These are phyloP conservation scores for Epicauta chinensis DNA, from an alignment of 1,140 invertebrate species.

Conservation along the genomic window DNA sequence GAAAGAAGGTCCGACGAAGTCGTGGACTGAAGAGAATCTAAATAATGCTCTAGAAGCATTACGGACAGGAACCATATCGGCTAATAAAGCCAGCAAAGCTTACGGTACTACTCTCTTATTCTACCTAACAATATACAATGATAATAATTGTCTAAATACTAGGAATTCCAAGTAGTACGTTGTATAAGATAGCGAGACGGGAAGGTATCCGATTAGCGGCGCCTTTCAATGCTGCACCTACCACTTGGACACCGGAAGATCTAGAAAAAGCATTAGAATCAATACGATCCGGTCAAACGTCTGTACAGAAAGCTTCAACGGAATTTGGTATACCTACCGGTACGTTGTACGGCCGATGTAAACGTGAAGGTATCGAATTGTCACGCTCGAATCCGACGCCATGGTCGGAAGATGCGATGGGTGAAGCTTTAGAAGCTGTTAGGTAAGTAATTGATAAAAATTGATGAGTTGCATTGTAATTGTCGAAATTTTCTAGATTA, in stretches of 20 bases:
- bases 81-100: conserved; percentile 87
- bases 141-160: not conserved
- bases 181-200: conserved; percentile 83
- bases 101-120: conserved; percentile 52
- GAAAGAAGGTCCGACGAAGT: conserved; percentile 78
- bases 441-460: conserved; percentile 49
- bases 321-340: conserved; percentile 79
- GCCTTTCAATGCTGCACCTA: conserved; percentile 83
- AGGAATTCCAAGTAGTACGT: conserved; percentile 79
- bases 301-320: conserved; percentile 78
- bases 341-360: conserved; percentile 80
- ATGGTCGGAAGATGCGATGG: conserved; percentile 87
- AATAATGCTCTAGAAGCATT: conserved; percentile 73
- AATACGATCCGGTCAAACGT: conserved; percentile 71
- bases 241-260: conserved; percentile 79
- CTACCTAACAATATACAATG: not conserved
- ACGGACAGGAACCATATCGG: conserved; percentile 74
- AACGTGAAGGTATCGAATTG: conserved; percentile 80
- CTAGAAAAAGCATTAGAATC: conserved; percentile 75
- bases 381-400: conserved; percentile 78
- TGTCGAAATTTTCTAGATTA: conserved; percentile 50
- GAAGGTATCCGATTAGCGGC: conserved; percentile 81
- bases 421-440: conserved; percentile 79
- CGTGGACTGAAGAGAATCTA: conserved; percentile 80
- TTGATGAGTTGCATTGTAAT: not conserved